Base-by-base conservation (phyloP, 2,113 vertebrate genomes). In the Siniperca knerii region DNA sequence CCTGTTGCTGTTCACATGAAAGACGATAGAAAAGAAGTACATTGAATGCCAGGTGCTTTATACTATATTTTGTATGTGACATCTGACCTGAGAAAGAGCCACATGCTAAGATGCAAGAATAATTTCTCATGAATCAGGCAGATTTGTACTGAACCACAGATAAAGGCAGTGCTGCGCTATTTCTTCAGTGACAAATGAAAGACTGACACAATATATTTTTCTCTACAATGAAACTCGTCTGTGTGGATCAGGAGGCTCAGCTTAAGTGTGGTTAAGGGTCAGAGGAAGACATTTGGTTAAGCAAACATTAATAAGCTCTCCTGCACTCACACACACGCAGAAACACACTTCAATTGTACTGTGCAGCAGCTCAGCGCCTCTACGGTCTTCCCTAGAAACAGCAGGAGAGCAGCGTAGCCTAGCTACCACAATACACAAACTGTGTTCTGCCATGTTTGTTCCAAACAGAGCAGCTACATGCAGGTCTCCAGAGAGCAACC, bases 1-100 rank as follows among this genome's bases (percentile, higher is more conserved):
- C 98, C 96, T 99, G 98, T 97, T 99, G 98, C 98, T 99, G 93
- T 13, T 92, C 71, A 79, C 42, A 85, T 88, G 25, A 69, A 89
- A 85, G 91, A 77, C 89, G 60, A 72, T 2, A 12, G 46, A 65
- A 33, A 66, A 42, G 2, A 23, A 55, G 1, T 25, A 10, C 6
- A 21, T 18, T 69, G 23, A 65, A 82, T 74, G 16, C 23, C 13
- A 16, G 64, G 33, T 33, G 55, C 40, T 65, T 68, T 58, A 20
- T 20, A 6, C 4, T 12, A 9, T 42, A 13, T 67, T 78, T 46
- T 29, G 54, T 25, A 61, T 42, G 18, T 55, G 50, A 21, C 18
- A 25, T 40, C 12, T 40, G 23, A 42, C 37, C 73, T 15, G 4
- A 29, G 60, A 58, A 4, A 46, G 35, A 55, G 35, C 20, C 2